Percentiles rank a stretch among this genome's conserved stretches.
These are phyloP conservation scores for Odontocerum albicorne DNA, from an alignment of 2,888 invertebrate genomes.

Conservation along the genomic window DNA sequence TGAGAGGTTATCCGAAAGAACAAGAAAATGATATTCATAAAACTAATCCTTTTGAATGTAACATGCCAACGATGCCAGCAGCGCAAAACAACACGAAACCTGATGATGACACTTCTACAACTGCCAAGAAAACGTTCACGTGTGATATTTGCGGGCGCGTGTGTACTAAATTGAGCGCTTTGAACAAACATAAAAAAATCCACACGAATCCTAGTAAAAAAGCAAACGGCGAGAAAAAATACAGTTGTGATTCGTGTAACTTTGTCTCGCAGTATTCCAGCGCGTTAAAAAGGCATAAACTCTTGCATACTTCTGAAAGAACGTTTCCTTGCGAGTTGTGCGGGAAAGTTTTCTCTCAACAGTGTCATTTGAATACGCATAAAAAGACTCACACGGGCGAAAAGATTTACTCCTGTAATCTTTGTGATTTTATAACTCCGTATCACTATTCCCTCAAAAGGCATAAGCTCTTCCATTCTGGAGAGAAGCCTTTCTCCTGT, in stretches of 20 bases:
- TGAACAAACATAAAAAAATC: too few species aligned
- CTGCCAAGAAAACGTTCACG: too few species aligned
- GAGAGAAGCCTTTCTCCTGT: slow-evolving; percentile 1
- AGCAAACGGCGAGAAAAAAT: not conserved
- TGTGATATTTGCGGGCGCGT: too few species aligned
- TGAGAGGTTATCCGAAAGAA: too few species aligned
- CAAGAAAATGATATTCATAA: too few species aligned
- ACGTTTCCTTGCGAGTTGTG: not conserved
- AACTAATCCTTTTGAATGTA: too few species aligned
- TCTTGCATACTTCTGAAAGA: not conserved
- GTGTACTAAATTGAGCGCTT: too few species aligned
- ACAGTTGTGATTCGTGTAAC: not conserved
- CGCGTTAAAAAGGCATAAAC: slow-evolving; percentile 1
- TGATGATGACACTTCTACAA: too few species aligned
- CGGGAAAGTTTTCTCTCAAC: not conserved
- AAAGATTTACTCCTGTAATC: not conserved
- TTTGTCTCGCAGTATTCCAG: slow-evolving; percentile 5
- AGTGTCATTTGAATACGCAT: slow-evolving; percentile 3
- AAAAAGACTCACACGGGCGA: not conserved
- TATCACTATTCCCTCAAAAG: slow-evolving; percentile 6
- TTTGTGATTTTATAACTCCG: slow-evolving; percentile 5
- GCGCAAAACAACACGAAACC: too few species aligned
- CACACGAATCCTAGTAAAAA: too few species aligned
- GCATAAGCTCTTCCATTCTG: not conserved
- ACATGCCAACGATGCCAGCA: too few species aligned